phyloP scores from a whole-genome alignment of 2,113 vertebrate genomes.

The Antennarius striatus region DNA sequence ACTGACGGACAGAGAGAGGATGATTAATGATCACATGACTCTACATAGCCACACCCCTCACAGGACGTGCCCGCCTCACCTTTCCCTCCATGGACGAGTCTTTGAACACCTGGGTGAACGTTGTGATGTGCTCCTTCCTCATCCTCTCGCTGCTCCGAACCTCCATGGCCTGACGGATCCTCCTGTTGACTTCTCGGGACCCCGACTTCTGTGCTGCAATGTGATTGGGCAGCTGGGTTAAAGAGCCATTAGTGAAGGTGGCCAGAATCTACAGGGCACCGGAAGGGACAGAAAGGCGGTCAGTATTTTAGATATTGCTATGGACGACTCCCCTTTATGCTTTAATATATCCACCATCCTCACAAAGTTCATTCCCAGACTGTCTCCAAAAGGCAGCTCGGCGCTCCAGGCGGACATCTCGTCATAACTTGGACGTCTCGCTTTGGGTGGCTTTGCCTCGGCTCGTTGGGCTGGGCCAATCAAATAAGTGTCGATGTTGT shows the following conservation, averaged over 20 bases:
- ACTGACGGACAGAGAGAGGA: constrained; percentile 70
- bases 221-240: constrained; percentile 63
- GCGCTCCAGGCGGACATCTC: constrained; percentile 63
- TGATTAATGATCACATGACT: not conserved
- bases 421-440: constrained; percentile 39
- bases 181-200: constrained; percentile 67
- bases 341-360: not conserved
- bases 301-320: not conserved
- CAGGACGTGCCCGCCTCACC: constrained; percentile 36
- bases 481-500: constrained; percentile 53
- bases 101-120: constrained; percentile 72
- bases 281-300: not conserved
- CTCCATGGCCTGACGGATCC: constrained; percentile 69
- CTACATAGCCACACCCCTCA: not conserved
- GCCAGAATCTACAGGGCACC: constrained; percentile 63
- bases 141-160: constrained; percentile 74
- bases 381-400: constrained; percentile 66
- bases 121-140: constrained; percentile 71
- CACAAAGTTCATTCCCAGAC: constrained; percentile 70
- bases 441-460: constrained; percentile 23
- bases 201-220: constrained; percentile 38
- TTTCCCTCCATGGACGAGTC: constrained; percentile 72
- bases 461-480: constrained; percentile 3
- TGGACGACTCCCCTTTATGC: not conserved
- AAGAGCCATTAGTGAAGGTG: constrained; percentile 65